Percentiles rank a stretch among this genome's conserved stretches.
phyloP scores from a whole-genome alignment of 2,113 vertebrate genomes.

The Otus sunia region DNA sequence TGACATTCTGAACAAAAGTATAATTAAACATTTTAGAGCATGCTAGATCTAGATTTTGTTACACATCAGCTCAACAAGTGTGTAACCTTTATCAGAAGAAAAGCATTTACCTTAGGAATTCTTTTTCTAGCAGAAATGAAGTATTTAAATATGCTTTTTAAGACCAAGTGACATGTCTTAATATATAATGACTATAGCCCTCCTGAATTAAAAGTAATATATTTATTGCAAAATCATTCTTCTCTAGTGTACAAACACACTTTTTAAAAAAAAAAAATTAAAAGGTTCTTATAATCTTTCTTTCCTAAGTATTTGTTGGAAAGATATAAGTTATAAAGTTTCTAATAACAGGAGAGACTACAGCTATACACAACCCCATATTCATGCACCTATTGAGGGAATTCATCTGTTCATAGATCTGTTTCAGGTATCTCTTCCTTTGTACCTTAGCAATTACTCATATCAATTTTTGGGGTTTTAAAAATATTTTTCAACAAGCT shows the following conservation, averaged over 20 bases:
- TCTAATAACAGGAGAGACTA: neutral
- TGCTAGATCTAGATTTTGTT: neutral
- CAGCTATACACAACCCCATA: fast-evolving
- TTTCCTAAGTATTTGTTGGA: neutral
- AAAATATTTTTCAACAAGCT: neutral
- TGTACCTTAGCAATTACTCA: neutral
- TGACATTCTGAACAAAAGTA: neutral
- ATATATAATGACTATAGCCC: neutral
- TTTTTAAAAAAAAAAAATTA: neutral
- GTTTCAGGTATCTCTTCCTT: neutral
- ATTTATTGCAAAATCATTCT: neutral
- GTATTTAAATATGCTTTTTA: neutral
- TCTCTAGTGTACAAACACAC: neutral
- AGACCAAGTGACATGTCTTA: neutral
- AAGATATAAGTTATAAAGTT: neutral
- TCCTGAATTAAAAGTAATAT: neutral
- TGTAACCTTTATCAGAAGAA: neutral
- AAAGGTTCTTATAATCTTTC: neutral
- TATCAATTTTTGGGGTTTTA: fast-evolving
- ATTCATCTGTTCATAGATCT: neutral
- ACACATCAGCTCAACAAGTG: neutral
- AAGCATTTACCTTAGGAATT: neutral
- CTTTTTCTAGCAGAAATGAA: neutral
- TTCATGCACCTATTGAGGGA: fast-evolving
- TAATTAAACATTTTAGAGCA: neutral